Conservation (phyloP, 1,140 invertebrate species). For the Caenorhabditis briggsae region DNA sequence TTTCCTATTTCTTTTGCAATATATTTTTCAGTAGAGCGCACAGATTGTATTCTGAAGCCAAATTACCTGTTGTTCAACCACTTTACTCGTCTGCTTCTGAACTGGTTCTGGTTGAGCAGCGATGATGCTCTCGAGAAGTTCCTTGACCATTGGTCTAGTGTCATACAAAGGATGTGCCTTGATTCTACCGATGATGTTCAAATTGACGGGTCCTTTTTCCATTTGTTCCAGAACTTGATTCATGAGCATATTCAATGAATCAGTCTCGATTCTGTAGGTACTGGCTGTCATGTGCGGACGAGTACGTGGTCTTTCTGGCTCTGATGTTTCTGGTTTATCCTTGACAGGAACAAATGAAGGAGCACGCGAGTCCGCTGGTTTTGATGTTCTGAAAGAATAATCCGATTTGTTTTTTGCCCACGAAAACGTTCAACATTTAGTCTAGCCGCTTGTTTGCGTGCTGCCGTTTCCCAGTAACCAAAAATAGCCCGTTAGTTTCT, state of each 20-base stretch:
- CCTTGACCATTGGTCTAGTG: constrained; percentile 76
- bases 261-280: constrained; percentile 71
- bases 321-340: constrained; percentile 56
- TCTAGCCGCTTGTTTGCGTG: background rate
- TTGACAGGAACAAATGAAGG: constrained; percentile 63
- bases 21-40: background rate
- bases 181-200: constrained; percentile 74
- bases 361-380: constrained; percentile 12
- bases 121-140: constrained; percentile 76
- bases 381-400: constrained; percentile 50
- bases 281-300: constrained; percentile 50
- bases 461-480: constrained; percentile 25
- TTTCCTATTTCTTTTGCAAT: background rate
- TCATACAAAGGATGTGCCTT: constrained; percentile 76
- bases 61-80: constrained; percentile 72
- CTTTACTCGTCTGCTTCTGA: constrained; percentile 76
- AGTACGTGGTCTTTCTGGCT: constrained; percentile 38
- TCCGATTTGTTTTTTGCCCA: background rate
- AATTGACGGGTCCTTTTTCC: constrained; percentile 75
- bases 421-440: constrained; percentile 5
- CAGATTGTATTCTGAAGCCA: background rate
- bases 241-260: constrained; percentile 77
- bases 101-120: constrained; percentile 73
- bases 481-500: background rate
- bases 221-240: constrained; percentile 78